These are phyloP conservation scores for Stegodyphus dumicola DNA, from an alignment of 1,140 invertebrate species.

Conservation along the genomic window DNA sequence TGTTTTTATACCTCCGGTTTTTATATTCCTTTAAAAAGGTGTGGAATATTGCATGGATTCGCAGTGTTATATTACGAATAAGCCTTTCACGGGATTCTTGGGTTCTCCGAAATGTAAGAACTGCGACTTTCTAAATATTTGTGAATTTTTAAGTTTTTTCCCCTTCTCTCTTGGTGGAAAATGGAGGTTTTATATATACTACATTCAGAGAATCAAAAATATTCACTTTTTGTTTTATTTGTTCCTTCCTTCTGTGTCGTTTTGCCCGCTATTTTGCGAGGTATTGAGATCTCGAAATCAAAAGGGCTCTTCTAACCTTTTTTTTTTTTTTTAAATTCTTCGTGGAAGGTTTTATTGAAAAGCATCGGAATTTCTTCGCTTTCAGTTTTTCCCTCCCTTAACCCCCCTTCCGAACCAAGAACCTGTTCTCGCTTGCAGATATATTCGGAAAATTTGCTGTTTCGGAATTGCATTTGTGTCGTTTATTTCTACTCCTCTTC, in stretches of 20 bases:
- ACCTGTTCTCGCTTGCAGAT: conserved; percentile 37
- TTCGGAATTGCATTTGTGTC: conserved; percentile 52
- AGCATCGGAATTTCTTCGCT: conserved; percentile 30
- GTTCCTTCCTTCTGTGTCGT: conserved; percentile 16
- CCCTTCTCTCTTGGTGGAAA: not conserved
- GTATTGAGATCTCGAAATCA: conserved; percentile 44
- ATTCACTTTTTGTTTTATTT: not conserved
- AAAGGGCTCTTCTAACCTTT: conserved; percentile 2
- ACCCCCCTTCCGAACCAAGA: not conserved
- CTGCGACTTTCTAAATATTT: not conserved
- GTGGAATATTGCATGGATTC: too few species aligned
- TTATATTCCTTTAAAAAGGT: too few species aligned
- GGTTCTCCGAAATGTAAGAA: not conserved
- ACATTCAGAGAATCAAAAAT: too few species aligned
- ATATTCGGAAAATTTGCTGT: conserved; percentile 54
- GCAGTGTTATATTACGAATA: too few species aligned
- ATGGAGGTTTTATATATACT: not conserved
- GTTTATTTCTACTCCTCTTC: conserved; percentile 18
- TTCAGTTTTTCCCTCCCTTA: conserved; percentile 13
- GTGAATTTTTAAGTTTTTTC: not conserved
- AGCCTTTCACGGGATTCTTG: too few species aligned
- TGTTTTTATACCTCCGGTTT: too few species aligned
- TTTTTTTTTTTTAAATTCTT: not conserved
- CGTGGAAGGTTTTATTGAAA: conserved; percentile 47
- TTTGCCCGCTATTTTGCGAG: conserved; percentile 30